Evolutionary conservation across 2,113 vertebrate genomes (phyloP).

Genomic region (Thalassarche chlororhynchos): DNA sequence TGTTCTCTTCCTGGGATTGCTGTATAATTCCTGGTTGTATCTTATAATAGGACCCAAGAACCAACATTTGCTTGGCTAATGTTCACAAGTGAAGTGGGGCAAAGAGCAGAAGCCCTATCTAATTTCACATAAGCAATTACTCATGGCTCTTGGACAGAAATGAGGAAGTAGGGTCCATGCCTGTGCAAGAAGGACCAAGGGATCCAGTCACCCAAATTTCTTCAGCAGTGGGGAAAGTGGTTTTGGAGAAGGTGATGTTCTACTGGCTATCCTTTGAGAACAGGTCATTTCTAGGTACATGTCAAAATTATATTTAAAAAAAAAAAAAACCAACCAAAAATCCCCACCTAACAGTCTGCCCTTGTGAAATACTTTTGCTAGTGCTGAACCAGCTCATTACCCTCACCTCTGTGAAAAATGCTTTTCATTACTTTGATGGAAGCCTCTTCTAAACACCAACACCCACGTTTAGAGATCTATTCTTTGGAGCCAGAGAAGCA

Average conservation of each 20-base stretch:
- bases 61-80: neutral
- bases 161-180: neutral
- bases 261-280: neutral
- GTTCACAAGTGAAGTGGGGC: neutral
- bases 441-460: neutral
- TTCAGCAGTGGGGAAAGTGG: neutral
- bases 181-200: neutral
- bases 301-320: neutral
- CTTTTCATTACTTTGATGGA: neutral
- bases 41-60: rapidly evolving
- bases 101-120: neutral
- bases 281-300: neutral
- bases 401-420: neutral
- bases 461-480: neutral
- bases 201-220: neutral
- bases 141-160: neutral
- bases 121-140: neutral
- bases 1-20: neutral
- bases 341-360: neutral
- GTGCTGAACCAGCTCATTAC: neutral
- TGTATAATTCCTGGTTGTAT: neutral
- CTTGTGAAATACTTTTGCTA: neutral
- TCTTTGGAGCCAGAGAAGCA: neutral
- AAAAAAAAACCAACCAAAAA: neutral
- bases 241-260: neutral